phyloP scores from a whole-genome alignment of 2,113 vertebrate species.

The Todiramphus chloris region DNA sequence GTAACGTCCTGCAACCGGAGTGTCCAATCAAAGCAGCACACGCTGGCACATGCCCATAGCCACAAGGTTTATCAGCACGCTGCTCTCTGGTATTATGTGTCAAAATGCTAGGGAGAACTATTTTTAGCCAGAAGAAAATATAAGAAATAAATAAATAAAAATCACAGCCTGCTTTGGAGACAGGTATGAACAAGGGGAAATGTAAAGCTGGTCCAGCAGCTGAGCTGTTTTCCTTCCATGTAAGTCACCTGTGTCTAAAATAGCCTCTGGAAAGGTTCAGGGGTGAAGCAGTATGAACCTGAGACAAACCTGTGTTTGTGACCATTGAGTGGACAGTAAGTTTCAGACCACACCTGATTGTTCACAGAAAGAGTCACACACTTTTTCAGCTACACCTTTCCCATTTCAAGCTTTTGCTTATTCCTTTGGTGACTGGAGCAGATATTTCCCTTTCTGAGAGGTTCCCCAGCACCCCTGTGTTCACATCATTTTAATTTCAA shows the following conservation, averaged over 20 bases:
- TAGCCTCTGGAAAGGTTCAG: neutral
- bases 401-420: neutral
- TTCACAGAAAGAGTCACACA: rapidly evolving
- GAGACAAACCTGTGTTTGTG: neutral
- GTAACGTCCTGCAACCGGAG: neutral
- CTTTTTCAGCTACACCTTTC: neutral
- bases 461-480: neutral
- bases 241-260: neutral
- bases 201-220: neutral
- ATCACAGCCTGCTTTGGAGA: neutral
- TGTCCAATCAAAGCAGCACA: neutral
- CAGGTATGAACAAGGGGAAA: neutral
- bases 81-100: neutral
- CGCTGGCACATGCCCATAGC: neutral
- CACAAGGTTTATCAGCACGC: neutral
- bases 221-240: neutral
- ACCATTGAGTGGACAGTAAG: neutral
- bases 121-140: neutral
- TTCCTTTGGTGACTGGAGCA: neutral
- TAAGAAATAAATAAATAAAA: neutral
- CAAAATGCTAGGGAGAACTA: neutral
- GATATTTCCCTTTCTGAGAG: neutral
- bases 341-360: neutral
- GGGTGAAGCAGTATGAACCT: neutral
- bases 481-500: neutral